Conservation (phyloP, 2,888 invertebrate species). For the Branchipolynoe longqiensis region DNA sequence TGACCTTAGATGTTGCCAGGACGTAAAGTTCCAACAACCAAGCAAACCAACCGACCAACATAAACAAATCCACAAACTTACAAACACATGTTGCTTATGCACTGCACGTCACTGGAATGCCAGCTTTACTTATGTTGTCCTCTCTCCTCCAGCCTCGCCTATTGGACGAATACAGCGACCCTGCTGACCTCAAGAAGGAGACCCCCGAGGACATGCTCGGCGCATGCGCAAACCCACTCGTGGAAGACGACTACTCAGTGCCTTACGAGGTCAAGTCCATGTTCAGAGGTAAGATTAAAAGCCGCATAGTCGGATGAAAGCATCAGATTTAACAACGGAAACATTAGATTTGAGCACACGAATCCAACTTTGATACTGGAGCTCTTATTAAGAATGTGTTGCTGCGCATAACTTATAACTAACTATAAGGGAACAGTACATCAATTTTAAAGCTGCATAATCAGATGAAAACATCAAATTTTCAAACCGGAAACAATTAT, state of each 20-base stretch:
- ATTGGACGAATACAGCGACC: conserved; percentile 67
- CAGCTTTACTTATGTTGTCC: neutral
- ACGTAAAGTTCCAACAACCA: no score
- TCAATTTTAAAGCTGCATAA: no score
- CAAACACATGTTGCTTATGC: neutral
- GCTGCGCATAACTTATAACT: no score
- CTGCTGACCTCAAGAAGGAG: conserved; percentile 65
- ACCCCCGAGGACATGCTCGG: conserved; percentile 60
- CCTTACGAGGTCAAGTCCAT: conserved; percentile 67
- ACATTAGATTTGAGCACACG: neutral
- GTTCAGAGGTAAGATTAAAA: conserved; percentile 58
- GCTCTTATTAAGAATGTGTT: no score
- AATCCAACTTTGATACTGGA: neutral
- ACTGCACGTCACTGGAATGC: neutral
- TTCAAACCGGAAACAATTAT: no score
- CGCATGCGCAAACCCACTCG: conserved; percentile 57
- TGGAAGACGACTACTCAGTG: conserved; percentile 67
- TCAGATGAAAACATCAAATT: no score
- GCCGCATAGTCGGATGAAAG: neutral
- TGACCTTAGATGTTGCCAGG: no score
- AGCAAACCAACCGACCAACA: no score
- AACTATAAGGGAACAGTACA: no score
- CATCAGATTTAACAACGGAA: neutral
- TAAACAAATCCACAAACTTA: no score
- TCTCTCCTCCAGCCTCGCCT: conserved; percentile 61